Base-by-base conservation (phyloP, 2,888 invertebrate genomes). In the Tachina lurida region DNA sequence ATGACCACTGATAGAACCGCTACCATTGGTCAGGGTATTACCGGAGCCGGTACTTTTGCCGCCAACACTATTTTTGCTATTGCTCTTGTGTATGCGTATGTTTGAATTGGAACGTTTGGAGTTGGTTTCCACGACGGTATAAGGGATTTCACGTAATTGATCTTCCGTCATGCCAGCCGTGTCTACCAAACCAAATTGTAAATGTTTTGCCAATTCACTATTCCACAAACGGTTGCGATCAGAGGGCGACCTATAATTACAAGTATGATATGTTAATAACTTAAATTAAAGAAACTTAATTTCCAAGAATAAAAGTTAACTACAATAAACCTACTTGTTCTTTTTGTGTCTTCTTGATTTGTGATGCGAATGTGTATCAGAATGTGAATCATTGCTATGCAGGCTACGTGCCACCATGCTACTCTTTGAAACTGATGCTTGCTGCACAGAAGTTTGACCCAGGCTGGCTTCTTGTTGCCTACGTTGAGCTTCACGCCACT, bases 141-240 rank as follows among this genome's bases (percentile, higher is more conserved):
- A 97, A 3, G 97, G 97, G 90, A 97, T 97, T 93, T 97, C 97
- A 86, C 96, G 95, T 41, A 97, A 94, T 91, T 97, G 97, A 88
- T 96, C 96, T 90, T 97, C 97, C 71, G 96, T 96, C 97, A 98
- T 97, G 83, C 97, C 97, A 31, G 96, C 94, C 0, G 98, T 97
- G 89, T 97, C 97, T 78, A 98, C 96, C 90, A 97, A 94, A 91
- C 96, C 96, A 93, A 97, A 98, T 92, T 97, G 97, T 89, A 98
- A 94, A 91, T 98, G 97, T 91, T 97, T 96, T 90, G 96, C 96
- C 87, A 97, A 92, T 92, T 97, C 97, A 87, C 94, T 95, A 7
- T 96, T 93, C 94, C 96, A 95, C 89, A 95, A 94, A 91, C 96
- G 96, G 87, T 93, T 93, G 78, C 95, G 95, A 67, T 96, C 96